Evolutionary conservation across 2,113 vertebrate genomes (phyloP).

Genomic region (Pelusios castaneus): DNA sequence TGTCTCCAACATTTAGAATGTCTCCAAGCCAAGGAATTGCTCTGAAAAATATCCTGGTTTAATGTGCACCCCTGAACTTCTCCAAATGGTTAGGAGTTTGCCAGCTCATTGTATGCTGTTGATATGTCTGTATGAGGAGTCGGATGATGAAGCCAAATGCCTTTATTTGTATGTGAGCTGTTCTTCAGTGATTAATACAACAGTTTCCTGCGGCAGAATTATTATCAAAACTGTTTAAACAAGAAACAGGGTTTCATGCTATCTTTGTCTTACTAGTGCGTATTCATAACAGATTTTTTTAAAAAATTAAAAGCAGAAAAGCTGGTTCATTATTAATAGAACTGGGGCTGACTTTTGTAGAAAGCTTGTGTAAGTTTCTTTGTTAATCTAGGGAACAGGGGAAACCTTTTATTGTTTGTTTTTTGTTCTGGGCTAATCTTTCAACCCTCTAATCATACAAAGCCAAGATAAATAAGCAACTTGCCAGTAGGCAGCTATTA

Average conservation of each 20-base stretch:
- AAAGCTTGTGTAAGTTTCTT: background rate
- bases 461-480: background rate
- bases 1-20: background rate
- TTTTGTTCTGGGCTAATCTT: background rate
- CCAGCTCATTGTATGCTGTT: background rate
- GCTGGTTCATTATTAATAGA: background rate
- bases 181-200: slow-evolving; percentile 6
- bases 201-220: slow-evolving; percentile 38
- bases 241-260: background rate
- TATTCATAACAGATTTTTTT: background rate
- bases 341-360: background rate
- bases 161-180: slow-evolving; percentile 37
- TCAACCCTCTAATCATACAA: background rate
- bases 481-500: background rate
- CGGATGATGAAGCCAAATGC: slow-evolving; percentile 33
- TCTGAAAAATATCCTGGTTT: background rate
- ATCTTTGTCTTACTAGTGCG: background rate
- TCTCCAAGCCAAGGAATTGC: background rate
- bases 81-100: background rate
- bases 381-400: background rate
- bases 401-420: background rate
- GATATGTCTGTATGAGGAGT: slow-evolving; percentile 25
- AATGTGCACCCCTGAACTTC: background rate
- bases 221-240: background rate
- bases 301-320: background rate